Evolutionary conservation across 2,888 invertebrate genomes (phyloP).

Genomic region (Glaucopsyche alexis): DNA sequence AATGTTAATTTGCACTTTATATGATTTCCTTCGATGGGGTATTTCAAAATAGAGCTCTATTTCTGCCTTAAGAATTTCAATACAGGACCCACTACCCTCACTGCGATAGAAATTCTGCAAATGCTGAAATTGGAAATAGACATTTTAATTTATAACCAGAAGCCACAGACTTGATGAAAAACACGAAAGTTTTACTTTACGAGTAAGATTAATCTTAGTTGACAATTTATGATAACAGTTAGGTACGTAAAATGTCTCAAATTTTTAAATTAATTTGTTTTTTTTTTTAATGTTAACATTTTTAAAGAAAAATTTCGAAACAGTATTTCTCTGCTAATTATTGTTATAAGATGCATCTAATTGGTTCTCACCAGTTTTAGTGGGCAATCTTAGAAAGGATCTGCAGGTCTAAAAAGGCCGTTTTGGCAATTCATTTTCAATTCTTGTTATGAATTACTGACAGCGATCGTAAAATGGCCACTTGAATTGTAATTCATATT

Average conservation of each 20-base stretch:
- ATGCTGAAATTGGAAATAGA: constrained; percentile 9
- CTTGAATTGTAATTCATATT: no score
- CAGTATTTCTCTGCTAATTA: no score
- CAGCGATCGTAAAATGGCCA: no score
- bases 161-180: constrained; percentile 14
- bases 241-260: neutral
- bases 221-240: neutral
- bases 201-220: neutral
- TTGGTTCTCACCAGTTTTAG: no score
- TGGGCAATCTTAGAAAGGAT: no score
- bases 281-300: neutral
- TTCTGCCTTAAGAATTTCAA: constrained; percentile 24
- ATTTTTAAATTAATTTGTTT: neutral
- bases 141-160: constrained; percentile 26
- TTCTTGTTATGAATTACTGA: no score
- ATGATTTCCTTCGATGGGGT: neutral
- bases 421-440: no score
- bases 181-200: neutral
- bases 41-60: constrained; percentile 4
- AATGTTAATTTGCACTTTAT: neutral
- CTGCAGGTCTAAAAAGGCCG: no score
- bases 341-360: no score
- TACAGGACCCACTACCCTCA: constrained; percentile 1
- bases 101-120: constrained; percentile 5
- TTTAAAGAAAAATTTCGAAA: neutral